Percentiles rank a stretch among this genome's conserved stretches.
Evolutionary conservation across 2,797 vertebrate genomes (phyloP).

Genomic region (Brotogeris chrysoptera): DNA sequence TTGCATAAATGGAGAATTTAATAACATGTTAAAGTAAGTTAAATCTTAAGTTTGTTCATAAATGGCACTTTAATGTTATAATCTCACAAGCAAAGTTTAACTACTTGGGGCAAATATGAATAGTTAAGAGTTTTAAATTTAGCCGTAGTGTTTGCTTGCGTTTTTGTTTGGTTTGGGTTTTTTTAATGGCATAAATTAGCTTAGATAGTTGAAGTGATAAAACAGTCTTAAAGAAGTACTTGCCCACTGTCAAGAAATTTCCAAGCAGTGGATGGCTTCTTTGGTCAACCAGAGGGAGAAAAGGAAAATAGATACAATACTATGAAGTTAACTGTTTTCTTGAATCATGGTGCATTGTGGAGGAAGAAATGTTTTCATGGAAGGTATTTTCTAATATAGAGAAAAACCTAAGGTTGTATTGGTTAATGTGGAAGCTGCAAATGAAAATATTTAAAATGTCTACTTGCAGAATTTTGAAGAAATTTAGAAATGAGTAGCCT

Average conservation of each 20-base stretch:
- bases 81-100: neutral
- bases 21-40: neutral
- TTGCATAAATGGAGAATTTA: neutral
- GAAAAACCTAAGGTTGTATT: neutral
- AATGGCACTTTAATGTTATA: neutral
- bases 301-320: neutral
- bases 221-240: neutral
- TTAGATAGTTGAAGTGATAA: neutral
- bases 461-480: neutral
- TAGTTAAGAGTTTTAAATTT: neutral
- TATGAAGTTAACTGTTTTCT: neutral
- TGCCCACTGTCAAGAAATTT: neutral
- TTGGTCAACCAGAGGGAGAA: neutral
- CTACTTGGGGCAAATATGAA: neutral
- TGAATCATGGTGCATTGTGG: neutral
- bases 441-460: neutral
- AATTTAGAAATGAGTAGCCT: neutral
- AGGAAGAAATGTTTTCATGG: neutral
- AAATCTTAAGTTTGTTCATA: neutral
- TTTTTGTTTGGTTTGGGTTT: neutral
- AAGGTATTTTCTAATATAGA: neutral
- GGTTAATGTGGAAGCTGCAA: neutral
- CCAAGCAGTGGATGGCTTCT: neutral
- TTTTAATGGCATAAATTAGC: neutral
- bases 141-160: neutral